Conservation (phyloP, 2,888 invertebrate species). For the Pristionchus mayeri region DNA sequence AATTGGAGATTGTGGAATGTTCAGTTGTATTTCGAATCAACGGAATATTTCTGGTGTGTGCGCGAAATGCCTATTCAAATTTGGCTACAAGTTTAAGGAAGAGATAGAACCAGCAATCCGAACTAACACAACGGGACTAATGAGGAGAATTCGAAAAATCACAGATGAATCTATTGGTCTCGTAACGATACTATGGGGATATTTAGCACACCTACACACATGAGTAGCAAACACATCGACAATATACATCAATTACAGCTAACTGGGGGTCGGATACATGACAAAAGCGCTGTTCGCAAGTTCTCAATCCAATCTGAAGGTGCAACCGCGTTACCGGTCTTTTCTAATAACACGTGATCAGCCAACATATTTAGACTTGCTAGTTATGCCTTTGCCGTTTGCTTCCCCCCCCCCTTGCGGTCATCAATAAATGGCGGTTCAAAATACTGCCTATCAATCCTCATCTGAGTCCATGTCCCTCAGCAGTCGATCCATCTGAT, state of each 20-base stretch:
- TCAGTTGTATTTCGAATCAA: background rate
- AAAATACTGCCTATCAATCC: background rate
- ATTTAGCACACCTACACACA: background rate
- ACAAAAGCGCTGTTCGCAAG: too few relatives aligned
- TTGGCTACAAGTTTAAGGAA: background rate
- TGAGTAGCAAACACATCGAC: background rate
- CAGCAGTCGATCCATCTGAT: constrained; percentile 9
- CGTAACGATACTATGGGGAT: background rate
- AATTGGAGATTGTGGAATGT: constrained; percentile 23
- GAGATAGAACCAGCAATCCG: constrained; percentile 11
- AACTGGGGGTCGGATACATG: background rate
- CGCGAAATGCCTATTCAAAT: constrained; percentile 11
- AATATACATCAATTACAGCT: background rate
- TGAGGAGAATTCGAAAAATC: background rate
- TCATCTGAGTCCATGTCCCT: background rate
- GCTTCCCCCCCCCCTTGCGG: too few relatives aligned
- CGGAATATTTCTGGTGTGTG: background rate
- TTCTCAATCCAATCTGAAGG: background rate
- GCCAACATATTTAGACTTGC: too few relatives aligned
- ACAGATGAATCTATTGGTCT: background rate
- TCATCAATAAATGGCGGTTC: background rate
- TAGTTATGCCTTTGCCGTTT: too few relatives aligned
- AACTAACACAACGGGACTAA: constrained; percentile 33
- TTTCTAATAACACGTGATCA: too few relatives aligned
- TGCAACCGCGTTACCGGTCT: background rate